Evolutionary conservation across 2,888 invertebrate species (phyloP), one percentile per base, ranked within the genome.

Genomic region (Lasius fuliginosus): DNA sequence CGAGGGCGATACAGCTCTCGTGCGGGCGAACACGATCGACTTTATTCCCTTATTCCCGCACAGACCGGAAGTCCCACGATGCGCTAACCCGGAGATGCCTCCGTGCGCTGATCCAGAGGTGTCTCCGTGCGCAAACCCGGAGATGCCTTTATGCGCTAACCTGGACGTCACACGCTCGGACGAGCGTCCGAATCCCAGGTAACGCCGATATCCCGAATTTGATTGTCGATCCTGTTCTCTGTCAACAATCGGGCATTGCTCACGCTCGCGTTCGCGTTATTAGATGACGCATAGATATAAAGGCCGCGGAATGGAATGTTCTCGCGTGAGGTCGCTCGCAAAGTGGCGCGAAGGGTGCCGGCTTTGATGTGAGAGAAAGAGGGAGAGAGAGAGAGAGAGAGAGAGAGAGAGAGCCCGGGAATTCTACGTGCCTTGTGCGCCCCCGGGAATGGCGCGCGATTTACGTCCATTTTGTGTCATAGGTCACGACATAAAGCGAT

Each of bases 41-140:
- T 81, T 81, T 81, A 81, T 73, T 81, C 79, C 79, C 79, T 81
- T 81, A 81, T 81, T 81, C 79, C 79, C 79, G 73, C 46, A 73
- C 73, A 71, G 71, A 81, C 49, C 46, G 23, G 23, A 23, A 23
- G 23, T 23, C 23, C 23, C 23, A 23, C 23, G 23, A 23, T 23
- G 23, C 23, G 23, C 23, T 23, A 23, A 23, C 23, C 23, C 23
- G 23, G 23, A 23, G 23, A 23, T 23, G 23, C 23, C 23, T 23
- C 23, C 23, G 23, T 23, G 23, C 23, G 23, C 23, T 23, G 23
- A 0, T 23, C 23, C 23, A 23, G 23, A 23, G 23, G 23, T 23
- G 23, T 23, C 23, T 23, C 23, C 23, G 23, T 23, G 23, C 23
- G 23, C 23, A 23, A 23, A 23, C 23, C 23, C 23, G 23, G 23